phyloP scores from a whole-genome alignment of 2,797 vertebrate genomes.

The Parauchenoglanis ngamensis region DNA sequence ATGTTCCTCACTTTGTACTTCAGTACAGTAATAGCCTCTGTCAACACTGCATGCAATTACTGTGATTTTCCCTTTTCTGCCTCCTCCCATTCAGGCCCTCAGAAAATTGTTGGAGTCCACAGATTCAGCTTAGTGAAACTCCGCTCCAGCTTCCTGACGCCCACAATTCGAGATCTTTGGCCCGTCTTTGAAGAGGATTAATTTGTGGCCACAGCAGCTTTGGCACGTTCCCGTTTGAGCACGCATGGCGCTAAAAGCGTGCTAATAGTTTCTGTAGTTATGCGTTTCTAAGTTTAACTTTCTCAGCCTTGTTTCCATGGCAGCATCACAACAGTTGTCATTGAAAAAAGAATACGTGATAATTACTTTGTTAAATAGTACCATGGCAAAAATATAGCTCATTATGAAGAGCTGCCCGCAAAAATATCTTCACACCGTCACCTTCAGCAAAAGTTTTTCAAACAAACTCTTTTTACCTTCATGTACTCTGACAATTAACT shows the following conservation, averaged over 20 bases:
- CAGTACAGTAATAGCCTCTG: conserved; percentile 33
- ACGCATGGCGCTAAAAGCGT: conserved; percentile 41
- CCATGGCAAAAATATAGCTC: conserved; percentile 43
- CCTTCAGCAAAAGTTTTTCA: conserved; percentile 43
- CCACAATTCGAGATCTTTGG: conserved; percentile 42
- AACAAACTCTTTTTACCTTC: conserved; percentile 21
- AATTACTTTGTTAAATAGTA: conserved; percentile 61
- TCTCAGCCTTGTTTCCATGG: conserved; percentile 59
- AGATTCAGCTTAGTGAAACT: conserved; percentile 23
- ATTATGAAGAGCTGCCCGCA: conserved; percentile 33
- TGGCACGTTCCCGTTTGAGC: conserved; percentile 39
- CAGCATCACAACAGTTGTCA: conserved; percentile 59
- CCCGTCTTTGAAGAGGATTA: conserved; percentile 43
- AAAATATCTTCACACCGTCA: conserved; percentile 50
- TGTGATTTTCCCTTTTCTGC: conserved; percentile 43
- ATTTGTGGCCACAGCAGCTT: conserved; percentile 50
- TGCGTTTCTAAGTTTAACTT: conserved; percentile 58
- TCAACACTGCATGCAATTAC: conserved; percentile 49
- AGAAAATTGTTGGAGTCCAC: conserved; percentile 58
- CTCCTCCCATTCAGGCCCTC: conserved; percentile 49
- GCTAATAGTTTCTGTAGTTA: conserved; percentile 59
- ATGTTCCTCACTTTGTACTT: conserved; percentile 37
- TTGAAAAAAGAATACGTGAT: conserved; percentile 59
- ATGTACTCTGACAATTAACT: not conserved
- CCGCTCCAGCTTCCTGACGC: conserved; percentile 35